Percentiles rank a stretch among this genome's conserved stretches.
Evolutionary conservation across 2,797 vertebrate species (phyloP).

Genomic region (Heterohyrax brucei): DNA sequence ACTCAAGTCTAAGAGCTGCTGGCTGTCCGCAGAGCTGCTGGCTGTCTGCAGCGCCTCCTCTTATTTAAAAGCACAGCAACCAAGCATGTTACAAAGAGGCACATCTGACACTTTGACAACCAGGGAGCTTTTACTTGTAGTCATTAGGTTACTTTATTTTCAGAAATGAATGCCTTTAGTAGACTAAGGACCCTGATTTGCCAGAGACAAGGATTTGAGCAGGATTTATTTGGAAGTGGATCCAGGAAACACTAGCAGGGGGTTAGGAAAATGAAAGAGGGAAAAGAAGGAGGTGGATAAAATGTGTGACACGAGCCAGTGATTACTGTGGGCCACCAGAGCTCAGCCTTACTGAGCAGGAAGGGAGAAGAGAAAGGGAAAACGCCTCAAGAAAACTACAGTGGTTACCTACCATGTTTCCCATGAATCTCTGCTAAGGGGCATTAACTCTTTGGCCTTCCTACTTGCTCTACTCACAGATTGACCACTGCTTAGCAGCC

Average conservation of each 20-base stretch:
- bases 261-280: background rate
- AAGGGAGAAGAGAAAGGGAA: background rate
- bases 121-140: background rate
- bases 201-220: background rate
- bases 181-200: background rate
- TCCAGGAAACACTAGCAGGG: background rate
- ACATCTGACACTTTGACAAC: background rate
- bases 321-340: no score
- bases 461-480: background rate
- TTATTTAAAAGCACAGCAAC: background rate
- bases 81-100: background rate
- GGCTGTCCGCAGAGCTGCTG: background rate
- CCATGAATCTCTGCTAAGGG: accelerated
- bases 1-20: background rate
- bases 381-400: background rate
- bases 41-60: background rate
- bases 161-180: background rate
- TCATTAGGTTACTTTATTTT: background rate
- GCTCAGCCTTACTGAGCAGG: background rate
- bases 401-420: accelerated
- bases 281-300: background rate
- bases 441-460: background rate
- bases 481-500: background rate
- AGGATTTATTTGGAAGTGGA: background rate
- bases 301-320: background rate